Percentiles rank a stretch among this genome's conserved stretches.
These are phyloP conservation scores for Polyploca ridens DNA, from an alignment of 2,888 invertebrate genomes.

Conservation along the genomic window DNA sequence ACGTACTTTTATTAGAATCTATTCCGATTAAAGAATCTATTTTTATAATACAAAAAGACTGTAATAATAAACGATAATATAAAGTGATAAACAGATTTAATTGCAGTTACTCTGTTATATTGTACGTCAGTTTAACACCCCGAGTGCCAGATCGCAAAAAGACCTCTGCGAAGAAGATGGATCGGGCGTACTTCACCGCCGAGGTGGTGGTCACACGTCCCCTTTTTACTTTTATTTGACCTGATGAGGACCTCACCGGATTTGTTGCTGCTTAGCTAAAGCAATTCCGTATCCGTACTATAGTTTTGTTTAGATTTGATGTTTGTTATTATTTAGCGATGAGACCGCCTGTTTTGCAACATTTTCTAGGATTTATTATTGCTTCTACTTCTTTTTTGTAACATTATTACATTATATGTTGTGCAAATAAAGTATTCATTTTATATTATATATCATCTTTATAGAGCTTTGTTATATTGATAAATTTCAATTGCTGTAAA, in stretches of 20 bases:
- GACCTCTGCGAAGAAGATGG: constrained; percentile 52
- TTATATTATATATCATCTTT: too few species aligned
- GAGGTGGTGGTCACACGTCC: constrained; percentile 41
- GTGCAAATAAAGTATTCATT: too few species aligned
- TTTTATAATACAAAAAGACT: too few species aligned
- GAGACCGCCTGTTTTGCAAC: background rate
- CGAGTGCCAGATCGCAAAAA: constrained; percentile 48
- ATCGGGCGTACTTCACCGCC: constrained; percentile 48
- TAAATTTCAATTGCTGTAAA: too few species aligned
- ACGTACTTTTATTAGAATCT: too few species aligned
- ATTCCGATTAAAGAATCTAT: too few species aligned
- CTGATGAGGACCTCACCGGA: constrained; percentile 12
- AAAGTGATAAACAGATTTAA: background rate
- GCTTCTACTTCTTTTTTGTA: too few species aligned
- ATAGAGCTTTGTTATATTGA: too few species aligned
- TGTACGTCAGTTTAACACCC: constrained; percentile 16
- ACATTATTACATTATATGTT: too few species aligned
- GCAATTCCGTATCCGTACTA: background rate
- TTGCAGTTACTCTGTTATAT: background rate
- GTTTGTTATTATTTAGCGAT: background rate
- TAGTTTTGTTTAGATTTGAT: background rate
- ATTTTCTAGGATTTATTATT: too few species aligned
- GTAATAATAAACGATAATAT: too few species aligned
- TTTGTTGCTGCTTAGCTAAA: background rate
- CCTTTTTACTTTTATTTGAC: constrained; percentile 29